phyloP scores from a whole-genome alignment of 2,888 invertebrate species.

The Pyrochroa serraticornis region DNA sequence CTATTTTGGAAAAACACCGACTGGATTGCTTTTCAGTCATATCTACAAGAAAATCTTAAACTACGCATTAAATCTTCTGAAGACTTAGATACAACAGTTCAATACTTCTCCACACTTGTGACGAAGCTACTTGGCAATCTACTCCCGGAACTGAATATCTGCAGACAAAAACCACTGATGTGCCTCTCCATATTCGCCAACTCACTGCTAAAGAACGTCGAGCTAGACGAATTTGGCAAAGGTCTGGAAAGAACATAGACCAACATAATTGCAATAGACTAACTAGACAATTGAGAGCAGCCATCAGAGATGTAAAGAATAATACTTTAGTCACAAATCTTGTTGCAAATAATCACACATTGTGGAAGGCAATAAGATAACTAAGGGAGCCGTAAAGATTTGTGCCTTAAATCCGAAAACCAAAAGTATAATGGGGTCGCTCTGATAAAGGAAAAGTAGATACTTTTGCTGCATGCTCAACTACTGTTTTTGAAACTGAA shows the following conservation, averaged over 20 bases:
- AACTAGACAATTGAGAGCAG: slow-evolving; percentile 1
- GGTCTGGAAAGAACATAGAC: not conserved
- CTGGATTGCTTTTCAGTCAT: too few species aligned
- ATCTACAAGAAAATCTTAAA: too few species aligned
- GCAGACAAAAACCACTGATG: too few species aligned
- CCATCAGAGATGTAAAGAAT: not conserved
- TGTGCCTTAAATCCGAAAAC: not conserved
- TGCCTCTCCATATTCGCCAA: not conserved
- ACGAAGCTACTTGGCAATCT: too few species aligned
- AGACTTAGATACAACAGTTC: too few species aligned
- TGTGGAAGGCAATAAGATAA: slow-evolving; percentile 5
- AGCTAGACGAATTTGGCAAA: slow-evolving; percentile 2
- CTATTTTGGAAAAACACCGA: too few species aligned
- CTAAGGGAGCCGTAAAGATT: not conserved
- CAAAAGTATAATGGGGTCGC: not conserved
- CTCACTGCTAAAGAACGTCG: not conserved
- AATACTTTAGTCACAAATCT: not conserved
- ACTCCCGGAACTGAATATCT: too few species aligned
- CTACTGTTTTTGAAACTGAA: too few species aligned
- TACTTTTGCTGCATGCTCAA: too few species aligned
- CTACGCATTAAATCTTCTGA: too few species aligned
- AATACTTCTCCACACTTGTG: too few species aligned
- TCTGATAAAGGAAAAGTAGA: too few species aligned
- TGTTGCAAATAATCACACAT: not conserved
- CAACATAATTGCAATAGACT: slow-evolving; percentile 10